Base-by-base conservation (phyloP, 2,797 vertebrate species). In the Phoebastria nigripes region DNA sequence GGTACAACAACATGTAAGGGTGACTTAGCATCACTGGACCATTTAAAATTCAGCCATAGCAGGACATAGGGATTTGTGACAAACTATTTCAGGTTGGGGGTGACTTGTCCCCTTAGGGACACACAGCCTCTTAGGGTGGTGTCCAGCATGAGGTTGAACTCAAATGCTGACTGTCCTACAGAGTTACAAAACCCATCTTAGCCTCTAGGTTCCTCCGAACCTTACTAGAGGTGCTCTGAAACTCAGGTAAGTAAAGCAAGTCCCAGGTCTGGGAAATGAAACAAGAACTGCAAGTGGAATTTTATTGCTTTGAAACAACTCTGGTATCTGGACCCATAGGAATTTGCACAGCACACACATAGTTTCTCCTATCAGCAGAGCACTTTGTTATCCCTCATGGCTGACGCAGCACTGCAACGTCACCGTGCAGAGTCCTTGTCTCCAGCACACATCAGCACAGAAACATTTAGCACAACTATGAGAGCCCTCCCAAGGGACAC, bases 291-390 rank as follows among this genome's bases (percentile, higher is more conserved):
- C 41, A 91, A 91, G 76, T 44, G 28, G 51, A 79, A 78, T 83
- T 94, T 81, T 82, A 94, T 69, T 89, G 90, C 46, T 71, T 74
- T 67, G 55, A 66, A 90, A 63, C 8, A 2, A 33, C 58, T 51
- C 37, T 65, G 49, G 25, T 78, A 85, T 71, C 52, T 58, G 66
- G 58, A 89, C 69, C 22, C 26, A 69, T 29, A 76, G 73, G 88
- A 95, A 87, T 91, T 35, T 87, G 71, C 77, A 91, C 47, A 77
- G 47, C 31, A 42, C 4, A 21, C 66, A 52, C 16, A 3, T 12
- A 49, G 37, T 63, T 90, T 78, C 69, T 87, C 39, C 37, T 94
- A n/a, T 92, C 94, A 89, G 70, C 77, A 72, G 39, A 95, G 73
- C 54, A 69, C 55, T 41, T 93, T 2, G 0, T 47, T 39, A 79